A percentile compares a stretch with the other conserved stretches of the same genome.
Conservation (phyloP, 2,113 vertebrate genomes). For the Dasyornis broadbenti region DNA sequence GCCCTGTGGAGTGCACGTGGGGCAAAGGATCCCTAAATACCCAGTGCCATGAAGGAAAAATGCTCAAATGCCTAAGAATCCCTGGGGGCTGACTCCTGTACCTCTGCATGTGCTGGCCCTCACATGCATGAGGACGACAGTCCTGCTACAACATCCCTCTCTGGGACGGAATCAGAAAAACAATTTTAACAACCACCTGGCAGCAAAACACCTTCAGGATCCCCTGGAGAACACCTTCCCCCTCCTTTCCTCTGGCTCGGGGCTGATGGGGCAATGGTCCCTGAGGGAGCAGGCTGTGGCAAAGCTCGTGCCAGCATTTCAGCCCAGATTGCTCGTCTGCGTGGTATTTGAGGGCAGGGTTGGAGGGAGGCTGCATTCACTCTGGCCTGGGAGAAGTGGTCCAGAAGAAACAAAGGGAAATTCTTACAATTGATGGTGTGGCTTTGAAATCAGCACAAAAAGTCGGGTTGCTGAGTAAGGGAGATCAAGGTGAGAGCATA, state of each 20-base stretch:
- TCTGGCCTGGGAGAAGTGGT: not conserved
- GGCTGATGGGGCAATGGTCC: not conserved
- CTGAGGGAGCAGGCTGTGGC: not conserved
- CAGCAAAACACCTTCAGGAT: not conserved
- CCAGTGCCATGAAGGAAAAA: not conserved
- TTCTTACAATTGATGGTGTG: fast-evolving
- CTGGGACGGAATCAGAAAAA: not conserved
- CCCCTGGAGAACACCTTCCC: not conserved
- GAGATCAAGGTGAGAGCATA: not conserved
- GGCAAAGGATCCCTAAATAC: not conserved
- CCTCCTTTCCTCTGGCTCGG: not conserved
- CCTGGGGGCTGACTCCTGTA: not conserved
- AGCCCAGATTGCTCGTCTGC: fast-evolving
- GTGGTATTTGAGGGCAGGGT: not conserved
- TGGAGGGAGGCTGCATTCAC: not conserved
- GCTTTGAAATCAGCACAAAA: not conserved
- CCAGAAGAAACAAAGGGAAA: not conserved
- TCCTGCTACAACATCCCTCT: not conserved
- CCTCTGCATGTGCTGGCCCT: not conserved
- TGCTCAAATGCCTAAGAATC: not conserved
- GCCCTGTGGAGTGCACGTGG: fast-evolving
- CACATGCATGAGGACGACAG: not conserved
- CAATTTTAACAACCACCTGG: not conserved
- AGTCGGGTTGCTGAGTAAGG: not conserved
- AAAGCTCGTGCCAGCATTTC: not conserved